Percentiles rank a stretch among this genome's conserved stretches.
Evolutionary conservation across 2,113 vertebrate genomes (phyloP).

Genomic region (Maccullochella peelii): DNA sequence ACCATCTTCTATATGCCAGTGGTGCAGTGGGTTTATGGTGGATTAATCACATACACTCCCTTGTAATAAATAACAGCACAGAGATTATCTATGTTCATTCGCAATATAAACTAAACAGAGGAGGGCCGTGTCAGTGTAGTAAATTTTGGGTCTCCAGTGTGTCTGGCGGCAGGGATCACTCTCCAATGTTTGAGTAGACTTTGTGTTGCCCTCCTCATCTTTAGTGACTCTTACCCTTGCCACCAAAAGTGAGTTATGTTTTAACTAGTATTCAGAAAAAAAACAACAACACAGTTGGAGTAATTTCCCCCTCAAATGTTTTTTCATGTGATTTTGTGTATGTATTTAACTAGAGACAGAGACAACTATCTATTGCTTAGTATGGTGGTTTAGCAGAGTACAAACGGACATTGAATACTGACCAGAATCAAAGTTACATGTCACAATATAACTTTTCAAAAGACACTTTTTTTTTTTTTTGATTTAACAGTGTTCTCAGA

Average conservation of each 20-base stretch:
- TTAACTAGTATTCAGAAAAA: not conserved
- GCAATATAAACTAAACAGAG: slow-evolving; percentile 10
- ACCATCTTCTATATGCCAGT: not conserved
- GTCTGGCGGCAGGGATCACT: not conserved
- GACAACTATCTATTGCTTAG: slow-evolving; percentile 5
- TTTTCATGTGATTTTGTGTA: slow-evolving; percentile 17
- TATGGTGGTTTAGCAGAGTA: slow-evolving; percentile 7
- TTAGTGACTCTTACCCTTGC: not conserved
- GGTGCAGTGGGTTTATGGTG: not conserved
- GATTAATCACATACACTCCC: slow-evolving; percentile 39
- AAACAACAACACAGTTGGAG: not conserved
- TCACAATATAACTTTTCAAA: not conserved
- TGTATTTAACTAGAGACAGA: slow-evolving; percentile 46
- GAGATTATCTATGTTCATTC: not conserved
- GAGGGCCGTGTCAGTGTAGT: not conserved
- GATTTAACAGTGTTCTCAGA: not conserved
- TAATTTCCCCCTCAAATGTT: not conserved
- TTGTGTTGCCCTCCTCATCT: not conserved
- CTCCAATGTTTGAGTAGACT: not conserved
- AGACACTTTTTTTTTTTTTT: not conserved
- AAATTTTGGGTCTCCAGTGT: not conserved
- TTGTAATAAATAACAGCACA: slow-evolving; percentile 10
- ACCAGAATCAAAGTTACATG: slow-evolving; percentile 31
- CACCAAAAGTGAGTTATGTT: not conserved
- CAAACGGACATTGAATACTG: slow-evolving; percentile 13